Conservation (phyloP, 2,113 vertebrate genomes). For the Phoxinus phoxinus region DNA sequence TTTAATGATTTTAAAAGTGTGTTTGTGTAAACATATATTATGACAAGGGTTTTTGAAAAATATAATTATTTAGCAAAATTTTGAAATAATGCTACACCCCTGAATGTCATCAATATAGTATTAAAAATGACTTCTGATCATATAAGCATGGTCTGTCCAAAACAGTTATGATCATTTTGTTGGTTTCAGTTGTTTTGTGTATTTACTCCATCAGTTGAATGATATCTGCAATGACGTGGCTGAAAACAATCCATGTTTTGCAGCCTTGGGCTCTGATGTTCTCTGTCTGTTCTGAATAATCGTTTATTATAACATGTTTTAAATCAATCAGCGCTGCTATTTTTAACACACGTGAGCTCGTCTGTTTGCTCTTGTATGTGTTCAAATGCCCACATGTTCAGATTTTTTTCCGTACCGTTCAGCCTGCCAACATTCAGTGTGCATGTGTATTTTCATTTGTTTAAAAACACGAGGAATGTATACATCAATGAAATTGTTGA, state of each 20-base stretch:
- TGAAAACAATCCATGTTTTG: conserved; percentile 15
- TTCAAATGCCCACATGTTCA: neutral
- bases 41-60: neutral
- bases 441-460: neutral
- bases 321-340: neutral
- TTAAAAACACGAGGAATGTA: neutral
- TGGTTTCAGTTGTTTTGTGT: conserved; percentile 2
- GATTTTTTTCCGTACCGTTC: neutral
- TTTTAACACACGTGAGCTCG: neutral
- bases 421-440: conserved; percentile 8
- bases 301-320: conserved; percentile 21
- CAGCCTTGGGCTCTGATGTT: neutral
- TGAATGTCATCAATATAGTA: neutral
- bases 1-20: neutral
- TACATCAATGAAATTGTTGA: neutral
- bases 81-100: neutral
- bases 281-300: conserved; percentile 1
- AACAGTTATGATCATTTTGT: neutral
- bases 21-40: neutral
- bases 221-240: neutral
- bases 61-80: neutral
- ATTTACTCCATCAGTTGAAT: neutral
- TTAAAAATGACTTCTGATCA: neutral
- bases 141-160: neutral
- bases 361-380: neutral